phyloP scores from a whole-genome alignment of 2,113 vertebrate species.

The Phalacrocorax pelagicus region DNA sequence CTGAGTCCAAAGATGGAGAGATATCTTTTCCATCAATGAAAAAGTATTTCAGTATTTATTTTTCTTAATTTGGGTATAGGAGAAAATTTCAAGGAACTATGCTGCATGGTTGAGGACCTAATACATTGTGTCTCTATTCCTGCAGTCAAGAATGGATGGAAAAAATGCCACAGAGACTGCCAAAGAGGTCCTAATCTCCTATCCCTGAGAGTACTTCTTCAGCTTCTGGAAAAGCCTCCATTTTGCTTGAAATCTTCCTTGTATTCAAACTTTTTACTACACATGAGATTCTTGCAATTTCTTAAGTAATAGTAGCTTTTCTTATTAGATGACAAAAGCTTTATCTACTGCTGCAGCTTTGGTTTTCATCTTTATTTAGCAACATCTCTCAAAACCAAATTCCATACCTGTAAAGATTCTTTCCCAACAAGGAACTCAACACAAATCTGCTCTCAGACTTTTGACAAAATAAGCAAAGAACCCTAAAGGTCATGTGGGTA shows the following conservation, averaged over 20 bases:
- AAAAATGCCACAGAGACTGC: background rate
- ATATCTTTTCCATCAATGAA: background rate
- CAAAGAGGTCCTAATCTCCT: background rate
- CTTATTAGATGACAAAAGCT: background rate
- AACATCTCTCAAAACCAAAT: background rate
- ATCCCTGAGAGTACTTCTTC: background rate
- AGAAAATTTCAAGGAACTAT: background rate
- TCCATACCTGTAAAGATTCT: background rate
- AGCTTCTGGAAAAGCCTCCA: background rate
- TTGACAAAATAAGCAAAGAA: slow-evolving; percentile 1
- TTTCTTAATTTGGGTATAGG: background rate
- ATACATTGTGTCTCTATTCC: background rate
- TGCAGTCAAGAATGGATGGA: background rate
- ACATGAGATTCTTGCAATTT: background rate
- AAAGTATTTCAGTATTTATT: background rate
- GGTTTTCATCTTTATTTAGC: background rate
- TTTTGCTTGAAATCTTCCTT: background rate
- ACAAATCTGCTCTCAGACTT: background rate
- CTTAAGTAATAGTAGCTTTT: background rate
- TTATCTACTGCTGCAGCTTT: background rate
- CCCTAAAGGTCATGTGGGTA: background rate
- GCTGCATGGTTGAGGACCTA: background rate
- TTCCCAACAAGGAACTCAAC: background rate
- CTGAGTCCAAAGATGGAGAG: background rate
- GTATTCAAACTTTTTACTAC: background rate